phyloP scores from a whole-genome alignment of 2,888 invertebrate genomes.

The Sphaerophoria taeniata region DNA sequence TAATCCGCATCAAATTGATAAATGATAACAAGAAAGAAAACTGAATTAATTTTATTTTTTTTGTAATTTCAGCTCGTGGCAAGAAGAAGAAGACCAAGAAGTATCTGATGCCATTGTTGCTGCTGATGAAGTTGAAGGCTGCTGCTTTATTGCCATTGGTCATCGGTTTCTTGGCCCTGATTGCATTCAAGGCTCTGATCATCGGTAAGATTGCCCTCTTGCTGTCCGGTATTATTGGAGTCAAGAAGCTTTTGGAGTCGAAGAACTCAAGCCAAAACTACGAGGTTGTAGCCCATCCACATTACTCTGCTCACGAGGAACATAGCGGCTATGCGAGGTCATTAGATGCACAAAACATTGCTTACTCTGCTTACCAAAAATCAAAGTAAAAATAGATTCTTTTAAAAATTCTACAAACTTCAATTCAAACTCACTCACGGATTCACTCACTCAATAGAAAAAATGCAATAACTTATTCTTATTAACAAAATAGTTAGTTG shows the following conservation, averaged over 20 bases:
- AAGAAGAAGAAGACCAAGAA: conserved; percentile 92
- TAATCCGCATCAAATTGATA: conserved; percentile 54
- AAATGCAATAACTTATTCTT: conserved; percentile 78
- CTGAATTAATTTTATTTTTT: background rate
- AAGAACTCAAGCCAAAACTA: conserved; percentile 89
- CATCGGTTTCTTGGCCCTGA: conserved; percentile 89
- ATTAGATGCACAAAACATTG: conserved; percentile 87
- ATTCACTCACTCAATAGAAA: conserved; percentile 42
- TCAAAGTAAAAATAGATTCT: conserved; percentile 63
- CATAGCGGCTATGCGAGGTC: conserved; percentile 87
- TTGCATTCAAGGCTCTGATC: conserved; percentile 92
- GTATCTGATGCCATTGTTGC: conserved; percentile 89
- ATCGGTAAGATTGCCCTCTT: conserved; percentile 92
- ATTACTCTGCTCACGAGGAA: conserved; percentile 84
- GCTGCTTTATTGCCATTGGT: conserved; percentile 91
- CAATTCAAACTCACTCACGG: conserved; percentile 52
- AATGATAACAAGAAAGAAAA: conserved; percentile 9
- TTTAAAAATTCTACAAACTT: conserved; percentile 27
- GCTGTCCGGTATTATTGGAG: conserved; percentile 88
- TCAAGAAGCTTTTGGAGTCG: conserved; percentile 89
- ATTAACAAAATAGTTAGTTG: conserved; percentile 67
- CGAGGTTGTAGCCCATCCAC: conserved; percentile 89
- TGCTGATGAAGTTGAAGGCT: conserved; percentile 91
- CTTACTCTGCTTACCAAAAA: conserved; percentile 86
- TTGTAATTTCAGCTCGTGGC: conserved; percentile 86